Evolutionary conservation across 1,140 invertebrate species (phyloP).

Genomic region (Lethrus apterus): DNA sequence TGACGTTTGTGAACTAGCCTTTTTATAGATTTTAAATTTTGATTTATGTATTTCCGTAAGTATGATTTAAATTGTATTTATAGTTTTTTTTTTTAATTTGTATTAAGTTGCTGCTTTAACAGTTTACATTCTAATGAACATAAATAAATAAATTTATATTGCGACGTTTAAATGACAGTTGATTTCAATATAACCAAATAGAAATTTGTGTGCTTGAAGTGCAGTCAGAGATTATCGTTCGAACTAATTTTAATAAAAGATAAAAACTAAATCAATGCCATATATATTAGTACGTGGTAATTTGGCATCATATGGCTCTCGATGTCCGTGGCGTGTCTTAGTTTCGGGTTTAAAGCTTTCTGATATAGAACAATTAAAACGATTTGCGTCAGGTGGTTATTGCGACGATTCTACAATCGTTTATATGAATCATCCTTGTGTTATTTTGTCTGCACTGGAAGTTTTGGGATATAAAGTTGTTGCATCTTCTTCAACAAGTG

Average conservation of each 20-base stretch:
- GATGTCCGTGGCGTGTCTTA: slow-evolving; percentile 75
- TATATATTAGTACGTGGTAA: slow-evolving; percentile 82
- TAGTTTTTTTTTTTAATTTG: too few species aligned
- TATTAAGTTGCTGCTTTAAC: too few species aligned
- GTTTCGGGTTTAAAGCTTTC: slow-evolving; percentile 76
- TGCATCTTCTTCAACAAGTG: slow-evolving; percentile 72
- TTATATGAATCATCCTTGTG: slow-evolving; percentile 77
- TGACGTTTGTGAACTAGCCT: too few species aligned
- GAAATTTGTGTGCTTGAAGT: too few species aligned
- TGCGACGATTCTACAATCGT: slow-evolving; percentile 71
- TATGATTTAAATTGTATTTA: too few species aligned
- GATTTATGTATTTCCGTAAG: too few species aligned
- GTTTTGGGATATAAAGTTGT: slow-evolving; percentile 80
- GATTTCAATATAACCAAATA: too few species aligned
- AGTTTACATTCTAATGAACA: too few species aligned
- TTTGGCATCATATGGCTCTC: slow-evolving; percentile 74
- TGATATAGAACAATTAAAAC: slow-evolving; percentile 70
- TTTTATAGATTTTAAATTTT: too few species aligned
- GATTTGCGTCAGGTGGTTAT: slow-evolving; percentile 73
- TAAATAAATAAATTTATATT: too few species aligned
- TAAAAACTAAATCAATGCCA: slow-evolving; percentile 51
- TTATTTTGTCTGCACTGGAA: slow-evolving; percentile 76
- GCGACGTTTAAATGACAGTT: too few species aligned
- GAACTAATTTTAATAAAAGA: slow-evolving; percentile 5
- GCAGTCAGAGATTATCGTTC: too few species aligned